Percentiles rank a stretch among this genome's conserved stretches.
These are phyloP conservation scores for Catharus bicknelli DNA, from an alignment of 2,113 vertebrate genomes.

Conservation along the genomic window DNA sequence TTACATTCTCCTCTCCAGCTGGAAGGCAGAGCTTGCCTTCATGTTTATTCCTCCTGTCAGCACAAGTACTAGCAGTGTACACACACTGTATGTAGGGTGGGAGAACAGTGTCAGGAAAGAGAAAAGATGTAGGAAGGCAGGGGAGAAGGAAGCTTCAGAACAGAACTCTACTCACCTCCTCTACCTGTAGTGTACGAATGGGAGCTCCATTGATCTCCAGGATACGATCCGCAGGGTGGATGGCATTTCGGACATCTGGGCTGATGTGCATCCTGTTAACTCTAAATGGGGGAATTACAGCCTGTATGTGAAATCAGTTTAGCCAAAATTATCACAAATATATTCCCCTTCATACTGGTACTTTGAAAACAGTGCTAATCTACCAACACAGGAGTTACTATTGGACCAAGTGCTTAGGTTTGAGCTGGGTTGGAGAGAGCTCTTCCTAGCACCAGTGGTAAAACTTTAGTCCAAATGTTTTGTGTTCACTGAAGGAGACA, in stretches of 20 bases:
- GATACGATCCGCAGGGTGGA: conserved; percentile 93
- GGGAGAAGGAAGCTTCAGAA: neutral
- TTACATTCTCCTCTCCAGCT: neutral
- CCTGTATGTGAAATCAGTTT: neutral
- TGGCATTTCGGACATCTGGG: conserved; percentile 89
- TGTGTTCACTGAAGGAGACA: neutral
- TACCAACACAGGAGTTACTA: neutral
- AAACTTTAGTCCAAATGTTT: neutral
- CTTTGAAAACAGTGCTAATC: neutral
- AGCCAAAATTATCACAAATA: neutral
- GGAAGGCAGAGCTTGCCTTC: neutral
- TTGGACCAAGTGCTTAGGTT: neutral
- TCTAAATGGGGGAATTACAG: conserved; percentile 65
- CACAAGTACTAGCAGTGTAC: neutral
- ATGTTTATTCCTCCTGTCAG: neutral
- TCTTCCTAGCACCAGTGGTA: neutral
- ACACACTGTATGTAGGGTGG: neutral
- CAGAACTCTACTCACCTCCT: conserved; percentile 81
- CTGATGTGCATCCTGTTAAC: conserved; percentile 92
- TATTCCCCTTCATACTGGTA: neutral
- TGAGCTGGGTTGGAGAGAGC: neutral
- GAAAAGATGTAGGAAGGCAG: neutral
- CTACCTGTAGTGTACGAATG: conserved; percentile 82
- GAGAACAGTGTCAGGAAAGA: neutral
- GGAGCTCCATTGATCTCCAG: conserved; percentile 94